phyloP scores from a whole-genome alignment of 1,140 invertebrate genomes.

The Tribolium madens region DNA sequence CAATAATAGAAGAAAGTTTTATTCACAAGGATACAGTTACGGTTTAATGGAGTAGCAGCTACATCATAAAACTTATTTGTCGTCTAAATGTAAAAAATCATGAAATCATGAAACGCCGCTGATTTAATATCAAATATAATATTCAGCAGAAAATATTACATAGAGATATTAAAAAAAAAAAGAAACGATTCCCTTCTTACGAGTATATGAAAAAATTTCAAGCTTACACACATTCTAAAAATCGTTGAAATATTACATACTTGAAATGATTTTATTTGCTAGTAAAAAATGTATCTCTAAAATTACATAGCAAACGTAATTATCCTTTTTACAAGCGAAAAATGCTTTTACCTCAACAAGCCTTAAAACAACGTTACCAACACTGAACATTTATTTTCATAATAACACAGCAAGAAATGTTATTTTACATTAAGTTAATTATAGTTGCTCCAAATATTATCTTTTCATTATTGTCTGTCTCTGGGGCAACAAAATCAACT shows the following conservation, averaged over 20 bases:
- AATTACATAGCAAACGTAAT: background rate
- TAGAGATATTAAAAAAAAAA: no score
- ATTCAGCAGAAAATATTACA: no score
- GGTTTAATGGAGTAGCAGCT: conserved; percentile 6
- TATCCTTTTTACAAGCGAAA: background rate
- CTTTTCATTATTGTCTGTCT: background rate
- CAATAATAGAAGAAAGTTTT: conserved; percentile 17
- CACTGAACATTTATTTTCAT: background rate
- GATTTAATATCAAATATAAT: no score
- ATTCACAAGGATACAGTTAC: conserved; percentile 21
- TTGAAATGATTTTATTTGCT: no score
- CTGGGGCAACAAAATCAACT: background rate
- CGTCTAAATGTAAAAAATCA: background rate
- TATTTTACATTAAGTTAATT: conserved; percentile 23
- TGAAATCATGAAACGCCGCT: no score
- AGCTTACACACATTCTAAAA: no score
- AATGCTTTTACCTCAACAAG: background rate
- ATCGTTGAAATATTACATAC: no score
- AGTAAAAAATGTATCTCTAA: no score
- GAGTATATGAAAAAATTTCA: no score
- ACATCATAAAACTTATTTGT: background rate
- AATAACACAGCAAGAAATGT: background rate
- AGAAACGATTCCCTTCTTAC: no score
- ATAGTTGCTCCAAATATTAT: background rate
- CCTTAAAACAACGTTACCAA: background rate